A percentile compares a stretch with the other conserved stretches of the same genome.
phyloP scores from a whole-genome alignment of 1,140 invertebrate species.

The Drosophila kurseongensis region DNA sequence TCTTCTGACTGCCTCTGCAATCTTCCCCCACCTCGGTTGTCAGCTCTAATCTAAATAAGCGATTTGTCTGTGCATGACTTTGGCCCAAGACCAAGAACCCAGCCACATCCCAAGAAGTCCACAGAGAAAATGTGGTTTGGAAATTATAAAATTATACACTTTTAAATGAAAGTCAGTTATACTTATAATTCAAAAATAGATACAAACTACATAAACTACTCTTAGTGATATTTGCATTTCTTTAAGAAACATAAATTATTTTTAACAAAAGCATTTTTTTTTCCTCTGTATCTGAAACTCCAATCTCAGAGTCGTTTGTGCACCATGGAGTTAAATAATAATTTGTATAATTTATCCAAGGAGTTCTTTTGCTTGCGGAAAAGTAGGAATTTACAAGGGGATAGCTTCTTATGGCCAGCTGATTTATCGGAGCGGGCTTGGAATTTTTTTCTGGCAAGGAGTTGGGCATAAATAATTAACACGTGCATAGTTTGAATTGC shows the following conservation, averaged over 20 bases:
- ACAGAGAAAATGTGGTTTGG: not conserved
- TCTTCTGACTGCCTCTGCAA: not conserved
- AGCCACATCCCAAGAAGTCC: slow-evolving; percentile 21
- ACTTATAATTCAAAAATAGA: too few relatives aligned
- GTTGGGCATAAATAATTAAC: slow-evolving; percentile 72
- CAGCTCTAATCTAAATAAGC: slow-evolving; percentile 78
- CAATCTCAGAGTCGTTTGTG: slow-evolving; percentile 5
- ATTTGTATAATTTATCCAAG: slow-evolving; percentile 78
- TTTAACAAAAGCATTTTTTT: not conserved
- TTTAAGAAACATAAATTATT: too few relatives aligned
- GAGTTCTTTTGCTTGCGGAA: slow-evolving; percentile 38
- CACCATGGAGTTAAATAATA: slow-evolving; percentile 67
- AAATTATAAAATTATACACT: too few relatives aligned
- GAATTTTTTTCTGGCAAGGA: slow-evolving; percentile 30
- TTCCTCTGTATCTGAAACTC: slow-evolving; percentile 13
- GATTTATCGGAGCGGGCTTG: slow-evolving; percentile 29
- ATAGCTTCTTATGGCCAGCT: slow-evolving; percentile 58
- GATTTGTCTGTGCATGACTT: slow-evolving; percentile 75
- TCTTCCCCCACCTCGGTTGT: slow-evolving; percentile 40
- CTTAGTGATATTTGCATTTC: too few relatives aligned
- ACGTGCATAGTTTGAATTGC: slow-evolving; percentile 67
- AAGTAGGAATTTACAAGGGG: slow-evolving; percentile 45
- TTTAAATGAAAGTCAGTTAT: too few relatives aligned
- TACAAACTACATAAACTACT: too few relatives aligned
- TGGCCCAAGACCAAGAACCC: slow-evolving; percentile 19